Conservation (phyloP, 2,113 vertebrate genomes). For the Carassius gibelio region DNA sequence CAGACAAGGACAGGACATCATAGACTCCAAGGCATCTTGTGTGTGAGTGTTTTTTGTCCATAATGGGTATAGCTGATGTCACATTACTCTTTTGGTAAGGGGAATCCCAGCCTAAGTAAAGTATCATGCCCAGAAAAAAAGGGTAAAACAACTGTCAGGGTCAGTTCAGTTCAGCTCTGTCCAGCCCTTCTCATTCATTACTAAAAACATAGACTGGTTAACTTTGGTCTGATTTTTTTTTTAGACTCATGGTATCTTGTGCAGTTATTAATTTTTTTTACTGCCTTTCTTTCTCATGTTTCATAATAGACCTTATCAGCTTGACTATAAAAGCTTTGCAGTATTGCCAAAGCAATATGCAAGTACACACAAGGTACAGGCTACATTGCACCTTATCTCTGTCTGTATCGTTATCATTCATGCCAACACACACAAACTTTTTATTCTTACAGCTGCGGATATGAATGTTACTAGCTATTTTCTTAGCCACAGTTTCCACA, state of each 20-base stretch:
- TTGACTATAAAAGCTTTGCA: neutral
- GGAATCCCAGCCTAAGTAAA: neutral
- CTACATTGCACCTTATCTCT: neutral
- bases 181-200: neutral
- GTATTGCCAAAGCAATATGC: neutral
- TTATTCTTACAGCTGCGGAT: neutral
- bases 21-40: neutral
- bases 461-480: neutral
- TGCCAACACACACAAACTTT: neutral
- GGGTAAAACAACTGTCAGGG: conserved; percentile 1
- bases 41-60: neutral
- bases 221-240: neutral
- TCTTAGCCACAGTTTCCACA: neutral
- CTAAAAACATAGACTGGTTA: neutral
- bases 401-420: neutral
- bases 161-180: neutral
- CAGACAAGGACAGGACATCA: neutral
- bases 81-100: neutral
- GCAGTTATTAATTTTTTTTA: conserved; percentile 20
- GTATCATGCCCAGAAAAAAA: neutral
- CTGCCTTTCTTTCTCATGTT: neutral
- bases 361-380: neutral
- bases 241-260: neutral
- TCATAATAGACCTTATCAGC: neutral
- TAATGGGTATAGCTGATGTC: neutral